phyloP scores from a whole-genome alignment of 2,888 invertebrate species.

The Brenthis hecate region DNA sequence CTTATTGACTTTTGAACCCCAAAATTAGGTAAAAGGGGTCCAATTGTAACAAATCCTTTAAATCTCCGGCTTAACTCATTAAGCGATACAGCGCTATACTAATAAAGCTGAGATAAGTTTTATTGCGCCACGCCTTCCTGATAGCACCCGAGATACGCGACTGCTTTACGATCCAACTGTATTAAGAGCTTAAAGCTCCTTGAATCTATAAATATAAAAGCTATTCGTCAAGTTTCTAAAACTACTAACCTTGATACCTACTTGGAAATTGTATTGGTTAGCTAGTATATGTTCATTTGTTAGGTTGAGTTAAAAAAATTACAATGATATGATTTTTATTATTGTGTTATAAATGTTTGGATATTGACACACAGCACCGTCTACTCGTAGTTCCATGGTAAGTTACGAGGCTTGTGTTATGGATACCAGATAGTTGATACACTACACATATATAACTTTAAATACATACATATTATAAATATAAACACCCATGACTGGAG shows the following conservation, averaged over 20 bases:
- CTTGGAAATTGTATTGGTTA: not conserved
- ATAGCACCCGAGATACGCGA: slow-evolving; percentile 28
- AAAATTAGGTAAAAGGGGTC: slow-evolving; percentile 19
- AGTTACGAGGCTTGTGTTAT: too few relatives aligned
- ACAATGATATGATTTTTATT: too few relatives aligned
- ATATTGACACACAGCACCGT: too few relatives aligned
- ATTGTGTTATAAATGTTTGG: too few relatives aligned
- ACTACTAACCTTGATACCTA: slow-evolving; percentile 8
- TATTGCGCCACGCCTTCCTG: slow-evolving; percentile 38
- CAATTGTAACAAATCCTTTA: slow-evolving; percentile 21
- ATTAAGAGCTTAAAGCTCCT: slow-evolving; percentile 15
- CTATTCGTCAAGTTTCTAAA: not conserved
- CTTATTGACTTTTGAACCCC: slow-evolving; percentile 12
- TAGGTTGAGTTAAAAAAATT: too few relatives aligned
- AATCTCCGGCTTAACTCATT: slow-evolving; percentile 46
- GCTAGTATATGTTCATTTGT: too few relatives aligned
- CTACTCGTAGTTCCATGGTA: too few relatives aligned
- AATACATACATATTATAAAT: too few relatives aligned
- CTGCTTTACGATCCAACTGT: slow-evolving; percentile 22
- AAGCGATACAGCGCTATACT: slow-evolving; percentile 45
- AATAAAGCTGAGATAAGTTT: slow-evolving; percentile 46
- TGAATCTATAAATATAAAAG: slow-evolving; percentile 15
- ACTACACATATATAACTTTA: too few relatives aligned
- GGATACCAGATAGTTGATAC: too few relatives aligned
- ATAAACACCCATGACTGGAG: too few relatives aligned